Evolutionary conservation across 2,888 invertebrate species (phyloP).

Genomic region (Notodonta dromedarius): DNA sequence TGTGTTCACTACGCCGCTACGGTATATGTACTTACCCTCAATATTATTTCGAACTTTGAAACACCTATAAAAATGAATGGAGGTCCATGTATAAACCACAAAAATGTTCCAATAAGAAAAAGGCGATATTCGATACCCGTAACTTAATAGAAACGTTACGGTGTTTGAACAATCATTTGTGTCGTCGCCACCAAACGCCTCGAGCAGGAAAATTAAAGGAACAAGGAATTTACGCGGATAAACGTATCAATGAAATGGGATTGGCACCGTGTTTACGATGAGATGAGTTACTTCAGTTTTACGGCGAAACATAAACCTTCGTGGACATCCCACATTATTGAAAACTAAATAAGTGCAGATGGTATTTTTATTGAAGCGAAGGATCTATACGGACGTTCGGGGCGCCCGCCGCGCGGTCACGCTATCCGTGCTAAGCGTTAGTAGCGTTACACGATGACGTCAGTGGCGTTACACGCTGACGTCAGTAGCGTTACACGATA

Average conservation of each 20-base stretch:
- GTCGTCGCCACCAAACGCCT: background rate
- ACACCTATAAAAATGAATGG: background rate
- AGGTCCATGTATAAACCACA: background rate
- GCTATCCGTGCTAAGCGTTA: background rate
- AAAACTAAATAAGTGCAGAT: background rate
- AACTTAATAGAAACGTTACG: conserved; percentile 17
- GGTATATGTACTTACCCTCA: too few relatives aligned
- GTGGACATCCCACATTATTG: background rate
- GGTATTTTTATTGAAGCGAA: background rate
- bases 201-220: conserved; percentile 11
- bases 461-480: too few relatives aligned
- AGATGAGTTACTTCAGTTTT: conserved; percentile 9
- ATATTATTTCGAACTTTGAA: too few relatives aligned
- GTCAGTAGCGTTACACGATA: too few relatives aligned
- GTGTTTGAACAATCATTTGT: conserved; percentile 18
- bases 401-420: too few relatives aligned
- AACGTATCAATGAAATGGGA: conserved; percentile 19
- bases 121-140: conserved; percentile 5
- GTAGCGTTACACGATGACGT: too few relatives aligned
- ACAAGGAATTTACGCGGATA: conserved; percentile 18
- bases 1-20: too few relatives aligned
- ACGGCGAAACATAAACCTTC: background rate
- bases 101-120: background rate
- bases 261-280: conserved; percentile 14
- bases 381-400: too few relatives aligned